phyloP scores from a whole-genome alignment of 92 coral and sea anemone species.

The Phenganax subtilis region DNA sequence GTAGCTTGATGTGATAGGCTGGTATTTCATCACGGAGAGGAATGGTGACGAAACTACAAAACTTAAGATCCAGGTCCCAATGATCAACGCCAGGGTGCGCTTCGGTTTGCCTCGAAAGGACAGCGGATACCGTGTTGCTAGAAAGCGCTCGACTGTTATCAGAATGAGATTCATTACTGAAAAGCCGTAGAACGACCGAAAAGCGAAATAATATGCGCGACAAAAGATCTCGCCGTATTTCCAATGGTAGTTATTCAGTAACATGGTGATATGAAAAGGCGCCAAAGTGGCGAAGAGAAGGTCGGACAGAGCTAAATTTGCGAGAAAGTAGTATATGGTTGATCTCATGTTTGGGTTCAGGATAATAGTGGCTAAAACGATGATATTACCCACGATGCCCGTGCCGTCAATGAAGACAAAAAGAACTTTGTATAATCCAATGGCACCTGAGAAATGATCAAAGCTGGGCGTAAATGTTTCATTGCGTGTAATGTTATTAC shows the following conservation, averaged over 20 bases:
- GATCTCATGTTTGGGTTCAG: slow-evolving; percentile 41
- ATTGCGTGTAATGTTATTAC: neutral
- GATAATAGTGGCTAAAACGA: slow-evolving; percentile 27
- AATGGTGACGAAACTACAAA: slow-evolving; percentile 34
- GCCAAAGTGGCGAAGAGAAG: slow-evolving; percentile 33
- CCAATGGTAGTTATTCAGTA: slow-evolving; percentile 26
- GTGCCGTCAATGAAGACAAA: slow-evolving; percentile 13
- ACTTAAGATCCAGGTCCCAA: slow-evolving; percentile 34
- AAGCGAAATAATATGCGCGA: slow-evolving; percentile 14
- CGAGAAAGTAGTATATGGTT: slow-evolving; percentile 39
- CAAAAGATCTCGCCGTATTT: slow-evolving; percentile 25
- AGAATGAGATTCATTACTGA: slow-evolving; percentile 33
- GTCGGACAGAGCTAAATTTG: slow-evolving; percentile 34
- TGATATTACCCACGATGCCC: slow-evolving; percentile 29
- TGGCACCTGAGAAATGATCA: slow-evolving; percentile 32
- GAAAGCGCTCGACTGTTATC: slow-evolving; percentile 40
- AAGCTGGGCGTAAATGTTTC: neutral
- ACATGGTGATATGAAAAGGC: slow-evolving; percentile 27
- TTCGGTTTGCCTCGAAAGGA: slow-evolving; percentile 39
- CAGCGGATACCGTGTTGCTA: slow-evolving; percentile 38
- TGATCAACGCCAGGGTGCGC: slow-evolving; percentile 35
- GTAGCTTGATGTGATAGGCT: neutral
- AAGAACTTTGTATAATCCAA: slow-evolving; percentile 25
- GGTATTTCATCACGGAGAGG: slow-evolving; percentile 30
- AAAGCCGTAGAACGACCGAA: slow-evolving; percentile 35